A percentile compares a stretch with the other conserved stretches of the same genome.
Evolutionary conservation across 2,797 vertebrate genomes (phyloP).

Genomic region (Tenualosa ilisha): DNA sequence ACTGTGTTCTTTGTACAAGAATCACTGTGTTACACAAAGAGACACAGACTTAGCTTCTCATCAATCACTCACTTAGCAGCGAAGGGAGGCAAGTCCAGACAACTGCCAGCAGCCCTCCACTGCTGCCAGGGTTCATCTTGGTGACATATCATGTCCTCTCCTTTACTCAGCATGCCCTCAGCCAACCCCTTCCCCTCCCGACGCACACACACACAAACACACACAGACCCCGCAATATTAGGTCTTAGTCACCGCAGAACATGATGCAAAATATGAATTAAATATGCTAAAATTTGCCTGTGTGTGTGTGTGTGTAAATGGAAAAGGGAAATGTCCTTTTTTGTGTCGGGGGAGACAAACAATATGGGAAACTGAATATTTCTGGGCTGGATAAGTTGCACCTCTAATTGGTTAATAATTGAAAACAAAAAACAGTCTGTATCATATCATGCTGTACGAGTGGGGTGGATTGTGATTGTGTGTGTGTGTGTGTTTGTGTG

Average conservation of each 20-base stretch:
- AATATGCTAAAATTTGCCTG: background rate
- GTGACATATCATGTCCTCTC: background rate
- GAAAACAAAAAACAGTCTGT: background rate
- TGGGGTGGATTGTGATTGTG: background rate
- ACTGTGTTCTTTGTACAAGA: background rate
- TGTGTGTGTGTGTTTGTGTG: background rate
- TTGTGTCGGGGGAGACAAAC: background rate
- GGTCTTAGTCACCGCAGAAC: no score
- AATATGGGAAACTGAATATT: background rate
- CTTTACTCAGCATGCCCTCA: background rate
- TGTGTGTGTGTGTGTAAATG: background rate
- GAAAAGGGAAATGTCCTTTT: background rate
- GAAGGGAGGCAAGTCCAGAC: background rate
- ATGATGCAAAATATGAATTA: background rate
- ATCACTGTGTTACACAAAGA: background rate
- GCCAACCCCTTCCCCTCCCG: no score
- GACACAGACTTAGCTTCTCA: background rate
- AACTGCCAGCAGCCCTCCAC: background rate
- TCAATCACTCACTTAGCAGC: constrained; percentile 1
- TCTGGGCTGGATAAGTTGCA: background rate
- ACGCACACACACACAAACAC: no score
- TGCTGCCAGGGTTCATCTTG: background rate
- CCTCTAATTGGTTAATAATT: constrained; percentile 8
- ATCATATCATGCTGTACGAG: background rate
- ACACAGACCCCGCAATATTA: no score